Evolutionary conservation across 1,140 invertebrate genomes (phyloP).

Genomic region (Drosophila subobscura): DNA sequence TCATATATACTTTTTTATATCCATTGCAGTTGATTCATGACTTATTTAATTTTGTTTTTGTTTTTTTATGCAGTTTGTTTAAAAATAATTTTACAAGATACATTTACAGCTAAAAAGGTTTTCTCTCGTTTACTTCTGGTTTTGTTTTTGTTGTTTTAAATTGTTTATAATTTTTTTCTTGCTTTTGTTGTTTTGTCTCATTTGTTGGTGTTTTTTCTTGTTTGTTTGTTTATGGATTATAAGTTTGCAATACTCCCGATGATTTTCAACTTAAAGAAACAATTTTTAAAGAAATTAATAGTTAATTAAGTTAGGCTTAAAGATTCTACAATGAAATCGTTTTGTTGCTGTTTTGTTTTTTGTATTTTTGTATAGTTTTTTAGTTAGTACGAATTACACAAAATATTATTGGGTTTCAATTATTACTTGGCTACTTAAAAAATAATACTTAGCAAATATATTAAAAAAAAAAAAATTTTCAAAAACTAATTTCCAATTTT

Average conservation of each 20-base stretch:
- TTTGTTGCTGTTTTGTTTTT: slow-evolving; percentile 47
- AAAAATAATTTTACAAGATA: slow-evolving; percentile 76
- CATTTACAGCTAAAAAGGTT: slow-evolving; percentile 74
- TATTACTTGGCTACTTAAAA: slow-evolving; percentile 66
- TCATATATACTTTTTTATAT: slow-evolving; percentile 57
- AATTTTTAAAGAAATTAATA: slow-evolving; percentile 45
- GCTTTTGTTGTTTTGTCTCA: slow-evolving; percentile 34
- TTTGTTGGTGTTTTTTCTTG: slow-evolving; percentile 31
- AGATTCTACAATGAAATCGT: slow-evolving; percentile 71
- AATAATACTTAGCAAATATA: slow-evolving; percentile 35
- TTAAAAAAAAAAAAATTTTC: slow-evolving; percentile 23
- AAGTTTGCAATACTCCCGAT: slow-evolving; percentile 79
- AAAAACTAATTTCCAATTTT: slow-evolving; percentile 28
- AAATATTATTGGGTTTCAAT: slow-evolving; percentile 60
- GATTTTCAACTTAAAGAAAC: slow-evolving; percentile 51
- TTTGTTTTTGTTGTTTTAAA: slow-evolving; percentile 31
- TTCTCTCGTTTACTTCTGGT: slow-evolving; percentile 31
- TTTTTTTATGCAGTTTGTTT: slow-evolving; percentile 51
- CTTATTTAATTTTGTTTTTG: slow-evolving; percentile 20
- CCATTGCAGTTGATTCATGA: slow-evolving; percentile 37
- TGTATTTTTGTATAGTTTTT: slow-evolving; percentile 6
- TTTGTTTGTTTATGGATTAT: slow-evolving; percentile 45
- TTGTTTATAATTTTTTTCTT: slow-evolving; percentile 44
- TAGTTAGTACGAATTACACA: slow-evolving; percentile 49
- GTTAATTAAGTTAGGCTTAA: slow-evolving; percentile 65